These are phyloP conservation scores for Limnephilus marmoratus DNA, from an alignment of 2,888 invertebrate genomes.

Conservation along the genomic window DNA sequence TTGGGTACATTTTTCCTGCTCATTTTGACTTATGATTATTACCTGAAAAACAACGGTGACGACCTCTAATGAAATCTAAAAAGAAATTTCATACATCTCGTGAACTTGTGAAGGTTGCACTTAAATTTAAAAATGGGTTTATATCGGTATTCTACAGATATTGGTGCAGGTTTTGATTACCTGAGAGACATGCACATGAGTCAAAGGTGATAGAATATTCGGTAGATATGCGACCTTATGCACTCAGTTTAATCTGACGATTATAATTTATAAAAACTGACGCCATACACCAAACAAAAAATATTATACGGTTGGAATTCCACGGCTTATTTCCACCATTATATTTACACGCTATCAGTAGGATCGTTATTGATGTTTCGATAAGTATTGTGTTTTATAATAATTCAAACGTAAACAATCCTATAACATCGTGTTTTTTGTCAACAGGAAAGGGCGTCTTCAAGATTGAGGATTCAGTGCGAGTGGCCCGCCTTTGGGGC, in stretches of 20 bases:
- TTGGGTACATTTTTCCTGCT: neutral
- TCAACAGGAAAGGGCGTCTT: conserved; percentile 90
- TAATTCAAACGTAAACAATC: neutral
- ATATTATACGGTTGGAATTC: too few species aligned
- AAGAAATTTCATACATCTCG: neutral
- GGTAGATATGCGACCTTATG: conserved; percentile 9
- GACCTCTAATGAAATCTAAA: neutral
- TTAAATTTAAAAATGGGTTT: neutral
- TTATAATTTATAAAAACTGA: neutral
- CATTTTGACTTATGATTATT: neutral
- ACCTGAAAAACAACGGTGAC: neutral
- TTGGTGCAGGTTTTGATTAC: neutral
- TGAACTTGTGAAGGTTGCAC: conserved; percentile 18
- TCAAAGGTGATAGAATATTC: conserved; percentile 13
- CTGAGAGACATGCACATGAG: neutral
- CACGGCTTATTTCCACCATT: too few species aligned
- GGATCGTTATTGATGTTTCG: too few species aligned
- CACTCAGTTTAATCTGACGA: neutral
- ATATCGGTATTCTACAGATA: neutral
- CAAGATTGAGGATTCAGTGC: conserved; percentile 98
- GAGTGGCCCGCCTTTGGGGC: conserved; percentile 98
- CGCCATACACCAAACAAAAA: neutral
- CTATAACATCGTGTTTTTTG: conserved; percentile 45
- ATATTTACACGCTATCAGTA: too few species aligned
- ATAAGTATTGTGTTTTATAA: neutral